Conservation (phyloP, 2,888 invertebrate species). For the Polia nebulosa region DNA sequence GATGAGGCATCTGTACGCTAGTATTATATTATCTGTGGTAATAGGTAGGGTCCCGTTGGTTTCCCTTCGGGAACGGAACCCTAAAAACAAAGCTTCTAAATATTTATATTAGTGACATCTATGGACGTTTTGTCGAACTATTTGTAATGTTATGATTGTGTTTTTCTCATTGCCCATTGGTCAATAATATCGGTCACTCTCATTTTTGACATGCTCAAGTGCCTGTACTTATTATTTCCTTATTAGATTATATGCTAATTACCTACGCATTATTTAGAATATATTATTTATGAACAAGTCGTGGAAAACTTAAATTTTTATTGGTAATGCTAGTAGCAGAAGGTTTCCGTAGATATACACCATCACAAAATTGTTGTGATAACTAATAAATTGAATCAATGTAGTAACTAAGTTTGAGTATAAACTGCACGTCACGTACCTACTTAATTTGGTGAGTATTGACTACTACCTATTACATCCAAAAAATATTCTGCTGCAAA, state of each 20-base stretch:
- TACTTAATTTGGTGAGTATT: slow-evolving; percentile 19
- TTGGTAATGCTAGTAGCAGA: slow-evolving; percentile 1
- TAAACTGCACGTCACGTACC: not conserved
- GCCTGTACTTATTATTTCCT: not conserved
- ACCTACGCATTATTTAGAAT: no score
- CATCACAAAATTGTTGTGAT: not conserved
- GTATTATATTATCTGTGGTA: no score
- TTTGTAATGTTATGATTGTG: no score
- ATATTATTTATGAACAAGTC: no score
- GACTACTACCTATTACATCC: not conserved
- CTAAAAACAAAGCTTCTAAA: not conserved
- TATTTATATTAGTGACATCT: slow-evolving; percentile 37
- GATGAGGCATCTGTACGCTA: no score
- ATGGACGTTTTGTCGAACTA: slow-evolving; percentile 10
- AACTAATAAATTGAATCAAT: slow-evolving; percentile 2
- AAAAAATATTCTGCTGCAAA: not conserved
- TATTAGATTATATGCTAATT: not conserved
- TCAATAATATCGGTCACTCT: slow-evolving; percentile 8
- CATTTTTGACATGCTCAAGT: not conserved
- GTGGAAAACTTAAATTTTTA: not conserved
- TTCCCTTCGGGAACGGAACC: no score
- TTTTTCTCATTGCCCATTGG: not conserved
- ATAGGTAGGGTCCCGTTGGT: no score
- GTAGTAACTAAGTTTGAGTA: not conserved
- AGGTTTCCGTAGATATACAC: not conserved